These are phyloP conservation scores for Eudyptes chrysolophus DNA, from an alignment of 2,113 vertebrate species.

Conservation along the genomic window DNA sequence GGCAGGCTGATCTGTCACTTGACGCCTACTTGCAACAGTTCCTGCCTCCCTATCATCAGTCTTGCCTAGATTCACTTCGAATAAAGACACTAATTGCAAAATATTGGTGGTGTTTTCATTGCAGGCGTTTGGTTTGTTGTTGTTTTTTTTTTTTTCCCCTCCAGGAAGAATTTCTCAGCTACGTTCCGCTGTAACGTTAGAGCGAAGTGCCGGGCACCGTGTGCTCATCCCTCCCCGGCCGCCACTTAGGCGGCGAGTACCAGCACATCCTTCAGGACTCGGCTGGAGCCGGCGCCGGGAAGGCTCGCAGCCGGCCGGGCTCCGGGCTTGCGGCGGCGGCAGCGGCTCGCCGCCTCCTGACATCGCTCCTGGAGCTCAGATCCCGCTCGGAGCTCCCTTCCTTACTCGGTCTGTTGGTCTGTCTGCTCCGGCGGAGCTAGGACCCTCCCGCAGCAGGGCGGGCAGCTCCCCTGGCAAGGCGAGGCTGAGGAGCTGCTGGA, in stretches of 20 bases:
- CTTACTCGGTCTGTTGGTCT: neutral
- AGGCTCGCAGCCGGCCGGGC: slow-evolving; percentile 32
- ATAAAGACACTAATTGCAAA: neutral
- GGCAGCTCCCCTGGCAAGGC: neutral
- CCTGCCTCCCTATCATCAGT: neutral
- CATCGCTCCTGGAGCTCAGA: slow-evolving; percentile 49
- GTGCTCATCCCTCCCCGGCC: neutral
- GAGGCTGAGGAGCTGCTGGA: neutral
- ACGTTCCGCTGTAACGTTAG: neutral
- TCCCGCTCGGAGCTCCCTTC: neutral
- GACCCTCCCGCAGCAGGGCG: neutral
- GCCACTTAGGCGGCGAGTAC: slow-evolving; percentile 16
- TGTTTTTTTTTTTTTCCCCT: neutral
- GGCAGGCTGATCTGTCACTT: neutral
- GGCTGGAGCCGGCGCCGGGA: slow-evolving; percentile 12
- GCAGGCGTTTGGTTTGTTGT: neutral
- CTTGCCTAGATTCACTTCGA: neutral
- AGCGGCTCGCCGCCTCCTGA: slow-evolving; percentile 23
- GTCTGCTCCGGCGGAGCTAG: neutral
- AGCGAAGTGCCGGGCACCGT: neutral
- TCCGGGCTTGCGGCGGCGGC: neutral
- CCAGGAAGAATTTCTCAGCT: neutral
- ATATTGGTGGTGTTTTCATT: rapidly evolving
- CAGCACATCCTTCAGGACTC: slow-evolving; percentile 43
- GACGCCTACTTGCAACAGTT: neutral